phyloP scores from a whole-genome alignment of 2,113 vertebrate species.

The Nansenia antarctica region DNA sequence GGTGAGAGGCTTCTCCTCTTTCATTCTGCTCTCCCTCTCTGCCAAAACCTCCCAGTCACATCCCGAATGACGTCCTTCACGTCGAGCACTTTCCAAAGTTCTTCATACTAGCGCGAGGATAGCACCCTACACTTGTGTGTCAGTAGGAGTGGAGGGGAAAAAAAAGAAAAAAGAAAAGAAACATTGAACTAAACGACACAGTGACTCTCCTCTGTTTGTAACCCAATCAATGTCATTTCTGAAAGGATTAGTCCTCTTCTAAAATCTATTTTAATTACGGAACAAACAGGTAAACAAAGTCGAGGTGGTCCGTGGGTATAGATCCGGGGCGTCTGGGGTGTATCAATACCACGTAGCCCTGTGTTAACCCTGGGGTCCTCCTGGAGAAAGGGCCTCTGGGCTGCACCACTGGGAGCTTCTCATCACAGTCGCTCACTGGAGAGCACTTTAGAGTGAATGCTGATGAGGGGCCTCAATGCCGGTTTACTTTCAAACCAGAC shows the following conservation, averaged over 20 bases:
- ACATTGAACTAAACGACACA: constrained; percentile 27
- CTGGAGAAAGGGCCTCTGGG: constrained; percentile 35
- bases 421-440: neutral
- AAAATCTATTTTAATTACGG: constrained; percentile 77
- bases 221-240: constrained; percentile 68
- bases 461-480: neutral
- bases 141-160: neutral
- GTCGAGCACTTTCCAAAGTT: constrained; percentile 59
- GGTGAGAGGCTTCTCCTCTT: constrained; percentile 66
- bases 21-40: neutral
- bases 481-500: neutral
- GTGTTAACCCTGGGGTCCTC: constrained; percentile 54
- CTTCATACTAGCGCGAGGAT: neutral
- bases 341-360: constrained; percentile 60
- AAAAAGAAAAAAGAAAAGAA: neutral
- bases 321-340: constrained; percentile 51
- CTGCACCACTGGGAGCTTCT: constrained; percentile 28
- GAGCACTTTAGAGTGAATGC: neutral
- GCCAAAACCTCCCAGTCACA: constrained; percentile 2
- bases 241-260: constrained; percentile 65
- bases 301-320: constrained; percentile 49
- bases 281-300: constrained; percentile 71
- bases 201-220: constrained; percentile 23
- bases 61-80: constrained; percentile 61
- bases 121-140: no score